These are phyloP conservation scores for Lamellibrachia luymesi DNA, from an alignment of 1,140 invertebrate genomes.

Conservation along the genomic window DNA sequence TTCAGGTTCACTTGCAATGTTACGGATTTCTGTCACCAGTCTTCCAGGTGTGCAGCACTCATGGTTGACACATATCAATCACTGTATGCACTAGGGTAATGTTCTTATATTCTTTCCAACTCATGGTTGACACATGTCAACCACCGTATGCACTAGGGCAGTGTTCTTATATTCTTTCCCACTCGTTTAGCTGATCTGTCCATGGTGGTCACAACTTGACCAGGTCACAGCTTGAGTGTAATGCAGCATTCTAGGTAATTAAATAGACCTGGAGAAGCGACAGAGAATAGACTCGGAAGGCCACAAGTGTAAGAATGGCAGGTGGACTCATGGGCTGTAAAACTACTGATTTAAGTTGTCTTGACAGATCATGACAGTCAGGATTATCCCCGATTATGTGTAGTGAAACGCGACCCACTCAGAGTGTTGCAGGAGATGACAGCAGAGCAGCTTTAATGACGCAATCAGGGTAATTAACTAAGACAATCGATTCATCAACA, in stretches of 20 bases:
- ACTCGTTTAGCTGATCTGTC: neutral
- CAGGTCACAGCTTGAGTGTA: neutral
- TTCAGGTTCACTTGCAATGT: no score
- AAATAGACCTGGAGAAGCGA: conserved; percentile 11
- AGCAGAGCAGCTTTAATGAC: neutral
- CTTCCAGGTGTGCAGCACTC: no score
- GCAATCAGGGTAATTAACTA: neutral
- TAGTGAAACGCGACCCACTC: neutral
- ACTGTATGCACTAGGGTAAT: no score
- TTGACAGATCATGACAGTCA: neutral
- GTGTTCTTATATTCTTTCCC: no score
- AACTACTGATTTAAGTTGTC: neutral
- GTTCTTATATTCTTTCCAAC: no score
- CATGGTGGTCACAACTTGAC: neutral
- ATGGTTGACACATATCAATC: no score
- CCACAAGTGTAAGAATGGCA: neutral
- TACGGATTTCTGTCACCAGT: no score
- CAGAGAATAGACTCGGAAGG: neutral
- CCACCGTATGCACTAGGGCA: no score
- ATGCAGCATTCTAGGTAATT: neutral
- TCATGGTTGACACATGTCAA: no score
- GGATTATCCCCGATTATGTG: neutral
- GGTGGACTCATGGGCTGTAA: neutral
- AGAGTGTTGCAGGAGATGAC: neutral
- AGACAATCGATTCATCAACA: conserved; percentile 5